A percentile compares a stretch with the other conserved stretches of the same genome.
phyloP scores from a whole-genome alignment of 2,113 vertebrate species.

The Charina bottae region DNA sequence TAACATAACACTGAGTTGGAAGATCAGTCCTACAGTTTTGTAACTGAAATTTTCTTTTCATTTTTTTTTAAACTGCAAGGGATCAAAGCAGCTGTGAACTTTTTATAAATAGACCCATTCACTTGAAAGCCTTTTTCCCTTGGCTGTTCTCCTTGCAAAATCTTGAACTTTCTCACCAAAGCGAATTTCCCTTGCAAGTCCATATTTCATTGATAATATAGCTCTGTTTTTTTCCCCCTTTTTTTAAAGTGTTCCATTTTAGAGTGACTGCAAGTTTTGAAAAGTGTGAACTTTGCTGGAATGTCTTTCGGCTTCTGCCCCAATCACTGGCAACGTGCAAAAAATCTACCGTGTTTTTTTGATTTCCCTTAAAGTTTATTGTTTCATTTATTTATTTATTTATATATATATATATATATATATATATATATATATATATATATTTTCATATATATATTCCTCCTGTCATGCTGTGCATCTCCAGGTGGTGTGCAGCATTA shows the following conservation, averaged over 20 bases:
- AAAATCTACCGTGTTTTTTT: not conserved
- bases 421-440: too few species aligned
- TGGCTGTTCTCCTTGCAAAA: not conserved
- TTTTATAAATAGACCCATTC: slow-evolving; percentile 1
- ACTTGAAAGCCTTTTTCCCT: not conserved
- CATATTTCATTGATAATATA: not conserved
- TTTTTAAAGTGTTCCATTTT: not conserved
- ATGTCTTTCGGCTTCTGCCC: not conserved
- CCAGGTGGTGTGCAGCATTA: not conserved
- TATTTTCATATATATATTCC: too few species aligned
- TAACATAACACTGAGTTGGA: not conserved
- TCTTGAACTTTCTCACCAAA: not conserved
- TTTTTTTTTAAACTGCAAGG: not conserved
- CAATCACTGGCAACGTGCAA: not conserved
- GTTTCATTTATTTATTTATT: too few species aligned
- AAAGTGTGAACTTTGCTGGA: not conserved
- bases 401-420: too few species aligned
- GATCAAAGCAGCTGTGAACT: not conserved
- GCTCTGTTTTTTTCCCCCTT: not conserved
- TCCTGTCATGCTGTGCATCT: not conserved
- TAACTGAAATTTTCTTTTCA: not conserved
- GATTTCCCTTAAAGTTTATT: not conserved
- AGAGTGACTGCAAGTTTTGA: not conserved
- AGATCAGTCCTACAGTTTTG: not conserved
- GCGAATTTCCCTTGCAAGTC: not conserved